Evolutionary conservation across 2,888 invertebrate species (phyloP), one percentile per base, ranked within the genome.

Genomic region (Cacoxenus indagator): DNA sequence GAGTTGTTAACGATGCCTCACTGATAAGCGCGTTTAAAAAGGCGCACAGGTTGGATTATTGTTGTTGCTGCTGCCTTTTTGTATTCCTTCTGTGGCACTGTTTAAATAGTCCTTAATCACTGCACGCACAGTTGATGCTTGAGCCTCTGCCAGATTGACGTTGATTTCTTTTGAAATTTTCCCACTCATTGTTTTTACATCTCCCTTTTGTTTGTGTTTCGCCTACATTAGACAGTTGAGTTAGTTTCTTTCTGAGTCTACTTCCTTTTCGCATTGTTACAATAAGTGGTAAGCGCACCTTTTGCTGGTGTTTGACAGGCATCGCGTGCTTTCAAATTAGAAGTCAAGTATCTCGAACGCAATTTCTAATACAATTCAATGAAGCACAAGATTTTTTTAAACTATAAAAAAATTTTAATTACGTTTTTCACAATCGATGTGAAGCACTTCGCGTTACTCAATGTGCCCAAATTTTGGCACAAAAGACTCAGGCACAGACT

Each of bases 81-180:
- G 37, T 37, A 5, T 37, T 1, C 9, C 14, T 14, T 37, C 37
- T 37, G 37, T 37, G 69, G 4, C 26, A 55, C 27, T 19, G 71
- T 67, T 71, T 70, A 70, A 81, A 73, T 71, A 76, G 68, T 72
- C 72, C 69, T 73, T 72, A 79, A 78, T 77, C 79, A 73, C 70
- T 68, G 69, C 69, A n/a, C 37, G 14, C 14, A 37, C 0, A 24
- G 46, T 14, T 37, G n/a, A 46, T 19, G 17, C 6, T 14, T 29
- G 46, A 57, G 24, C 17, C 17, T 31, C 14, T 54, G 54, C 75
- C 73, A 78, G 81, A 80, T 80, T 80, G 76, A 76, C 83, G 78
- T 83, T 80, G 80, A 81, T 81, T 80, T 78, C 75, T 69, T 80
- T 82, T 78, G 80, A 78, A 74, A 71, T 67, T 37, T 57, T 26